phyloP scores from a whole-genome alignment of 2,888 invertebrate species.

The Drosophila pseudotakahashii region DNA sequence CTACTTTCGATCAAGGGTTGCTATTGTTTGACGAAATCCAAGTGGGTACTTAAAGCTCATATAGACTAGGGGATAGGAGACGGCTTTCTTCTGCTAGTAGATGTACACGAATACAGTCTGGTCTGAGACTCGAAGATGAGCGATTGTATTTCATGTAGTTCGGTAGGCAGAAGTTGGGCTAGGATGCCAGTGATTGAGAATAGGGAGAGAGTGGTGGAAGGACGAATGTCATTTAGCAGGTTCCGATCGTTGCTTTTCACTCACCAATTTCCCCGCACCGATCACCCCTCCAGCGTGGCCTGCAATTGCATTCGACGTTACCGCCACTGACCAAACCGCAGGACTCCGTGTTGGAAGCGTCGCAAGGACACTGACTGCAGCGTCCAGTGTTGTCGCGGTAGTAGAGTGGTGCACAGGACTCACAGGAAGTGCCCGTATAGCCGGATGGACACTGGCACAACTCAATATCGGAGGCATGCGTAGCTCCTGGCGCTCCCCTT shows the following conservation, averaged over 20 bases:
- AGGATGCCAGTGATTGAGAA: constrained; percentile 13
- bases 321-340: constrained; percentile 87
- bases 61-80: constrained; percentile 6
- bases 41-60: constrained; percentile 5
- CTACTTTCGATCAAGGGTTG: neutral
- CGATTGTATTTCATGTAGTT: constrained; percentile 13
- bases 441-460: constrained; percentile 93
- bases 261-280: constrained; percentile 87
- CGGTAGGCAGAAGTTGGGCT: constrained; percentile 26
- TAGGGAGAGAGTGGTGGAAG: neutral
- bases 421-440: constrained; percentile 93
- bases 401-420: constrained; percentile 89
- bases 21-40: neutral
- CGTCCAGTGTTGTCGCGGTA: constrained; percentile 87
- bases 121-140: neutral
- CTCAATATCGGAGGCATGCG: constrained; percentile 91
- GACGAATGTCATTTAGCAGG: constrained; percentile 1
- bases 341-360: constrained; percentile 67
- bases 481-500: constrained; percentile 85
- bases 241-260: constrained; percentile 52
- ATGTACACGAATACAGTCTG: constrained; percentile 22
- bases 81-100: constrained; percentile 14
- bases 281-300: constrained; percentile 88
- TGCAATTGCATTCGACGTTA: constrained; percentile 89
- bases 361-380: constrained; percentile 90